Evolutionary conservation across 2,113 vertebrate species (phyloP).

Genomic region (Odocoileus hemionus): DNA sequence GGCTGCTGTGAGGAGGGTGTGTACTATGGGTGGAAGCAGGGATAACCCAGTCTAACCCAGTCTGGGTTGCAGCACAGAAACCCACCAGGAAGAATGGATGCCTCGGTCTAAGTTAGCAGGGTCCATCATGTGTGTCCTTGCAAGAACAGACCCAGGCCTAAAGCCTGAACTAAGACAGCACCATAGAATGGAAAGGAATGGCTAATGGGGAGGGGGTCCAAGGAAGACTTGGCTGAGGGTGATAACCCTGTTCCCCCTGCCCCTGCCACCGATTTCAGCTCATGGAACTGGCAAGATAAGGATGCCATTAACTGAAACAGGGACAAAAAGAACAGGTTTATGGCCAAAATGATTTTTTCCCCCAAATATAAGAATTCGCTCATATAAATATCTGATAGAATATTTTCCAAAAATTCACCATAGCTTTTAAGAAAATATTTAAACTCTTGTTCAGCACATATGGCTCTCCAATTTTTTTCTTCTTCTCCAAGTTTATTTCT

Average conservation of each 20-base stretch:
- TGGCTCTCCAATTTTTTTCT: neutral
- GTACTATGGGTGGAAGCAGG: neutral
- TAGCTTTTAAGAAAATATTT: neutral
- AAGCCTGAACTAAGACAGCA: neutral
- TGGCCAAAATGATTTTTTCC: neutral
- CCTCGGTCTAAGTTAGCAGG: neutral
- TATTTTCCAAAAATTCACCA: neutral
- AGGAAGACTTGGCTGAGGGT: neutral
- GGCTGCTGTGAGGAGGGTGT: neutral
- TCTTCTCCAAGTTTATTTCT: neutral
- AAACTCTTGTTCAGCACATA: neutral
- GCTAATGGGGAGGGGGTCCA: neutral
- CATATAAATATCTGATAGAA: neutral
- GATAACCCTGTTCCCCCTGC: neutral
- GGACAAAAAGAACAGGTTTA: neutral
- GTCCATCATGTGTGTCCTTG: neutral
- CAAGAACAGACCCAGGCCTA: neutral
- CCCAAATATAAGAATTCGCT: neutral
- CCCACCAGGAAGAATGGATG: neutral
- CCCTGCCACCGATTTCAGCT: neutral
- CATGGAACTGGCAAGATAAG: neutral
- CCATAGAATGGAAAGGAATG: neutral
- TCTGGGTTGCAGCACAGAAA: neutral
- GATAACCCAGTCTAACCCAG: neutral
- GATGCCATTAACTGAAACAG: neutral